Evolutionary conservation across 2,888 invertebrate species (phyloP), one percentile per base, ranked within the genome.

Genomic region (Belgica antarctica): DNA sequence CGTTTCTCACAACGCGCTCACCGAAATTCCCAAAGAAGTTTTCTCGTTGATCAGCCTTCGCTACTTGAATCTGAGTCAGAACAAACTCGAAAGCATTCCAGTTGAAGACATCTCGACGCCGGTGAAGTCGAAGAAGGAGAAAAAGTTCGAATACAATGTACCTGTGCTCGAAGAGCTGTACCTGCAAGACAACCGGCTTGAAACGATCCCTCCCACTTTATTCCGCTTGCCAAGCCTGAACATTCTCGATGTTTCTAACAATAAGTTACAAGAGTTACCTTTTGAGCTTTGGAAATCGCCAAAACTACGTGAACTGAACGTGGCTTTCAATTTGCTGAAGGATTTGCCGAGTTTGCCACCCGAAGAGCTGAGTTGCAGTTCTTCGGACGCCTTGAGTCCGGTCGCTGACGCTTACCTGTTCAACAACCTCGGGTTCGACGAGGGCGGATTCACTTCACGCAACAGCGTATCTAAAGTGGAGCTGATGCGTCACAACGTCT

Each of bases 181-280:
- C 76, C 77, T 98, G n/a, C 91, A 93, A 83, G 93, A 96, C 78
- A 96, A 96, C 80, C 85, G 93, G 1, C 80, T 99, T 34, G 91
- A 92, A 73, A 83, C 85, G 68, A 80, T 98, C 10, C 95, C 96
- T 0, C 84, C 88, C 1, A 88, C 88, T 69, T 81, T 97, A 27
- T 96, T 96, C 82, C 83, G 85, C 3, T 83, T 97, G 68, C 91
- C 94, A 0, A 82, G 87, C 0, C 81, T 97, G 41, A 82, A 86
- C 10, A 89, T 89, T 1, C 83, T 99, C 73, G 96, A 97, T 78
- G 87, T 95, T n/a, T 93, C 96, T 0, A 94, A 95, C 80, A 98
- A 98, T 80, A 93, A 94, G 79, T 81, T 97, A 70, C 89, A 92
- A 72, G 81, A 84, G 62, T 81, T 97, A 70, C 96, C 96, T 0